Conservation (phyloP, 2,888 invertebrate species). For the Saturnia pavonia region DNA sequence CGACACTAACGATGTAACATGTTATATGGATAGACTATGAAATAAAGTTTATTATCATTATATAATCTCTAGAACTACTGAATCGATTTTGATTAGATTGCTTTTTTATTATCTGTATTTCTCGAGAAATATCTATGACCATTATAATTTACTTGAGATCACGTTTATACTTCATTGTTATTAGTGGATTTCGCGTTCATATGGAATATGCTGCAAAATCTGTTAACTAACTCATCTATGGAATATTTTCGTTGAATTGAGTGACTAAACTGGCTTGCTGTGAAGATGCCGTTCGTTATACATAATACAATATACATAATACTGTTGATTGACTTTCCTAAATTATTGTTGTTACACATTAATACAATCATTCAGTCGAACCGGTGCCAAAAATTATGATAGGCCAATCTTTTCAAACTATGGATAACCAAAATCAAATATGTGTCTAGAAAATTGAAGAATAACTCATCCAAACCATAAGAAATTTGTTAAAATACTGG, state of each 20-base stretch:
- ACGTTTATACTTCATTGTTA: too few species aligned
- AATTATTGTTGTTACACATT: neutral
- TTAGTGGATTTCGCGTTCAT: neutral
- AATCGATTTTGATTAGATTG: too few species aligned
- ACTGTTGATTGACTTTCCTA: neutral
- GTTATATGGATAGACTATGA: too few species aligned
- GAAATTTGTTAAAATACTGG: too few species aligned
- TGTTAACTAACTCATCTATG: neutral
- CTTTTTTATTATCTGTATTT: too few species aligned
- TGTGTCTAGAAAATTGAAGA: too few species aligned
- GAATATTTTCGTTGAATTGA: neutral
- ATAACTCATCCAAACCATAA: neutral
- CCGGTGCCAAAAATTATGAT: neutral
- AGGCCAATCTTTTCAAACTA: neutral
- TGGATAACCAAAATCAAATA: neutral
- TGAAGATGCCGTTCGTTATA: neutral
- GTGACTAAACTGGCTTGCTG: neutral
- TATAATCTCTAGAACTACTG: too few species aligned
- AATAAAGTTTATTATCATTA: too few species aligned
- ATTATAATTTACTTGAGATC: too few species aligned
- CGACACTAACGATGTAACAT: too few species aligned
- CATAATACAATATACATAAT: too few species aligned
- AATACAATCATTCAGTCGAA: neutral
- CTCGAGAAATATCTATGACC: too few species aligned
- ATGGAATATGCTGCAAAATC: neutral